Conservation (phyloP, 2,113 vertebrate species). For the Neolamprologus ventralis region DNA sequence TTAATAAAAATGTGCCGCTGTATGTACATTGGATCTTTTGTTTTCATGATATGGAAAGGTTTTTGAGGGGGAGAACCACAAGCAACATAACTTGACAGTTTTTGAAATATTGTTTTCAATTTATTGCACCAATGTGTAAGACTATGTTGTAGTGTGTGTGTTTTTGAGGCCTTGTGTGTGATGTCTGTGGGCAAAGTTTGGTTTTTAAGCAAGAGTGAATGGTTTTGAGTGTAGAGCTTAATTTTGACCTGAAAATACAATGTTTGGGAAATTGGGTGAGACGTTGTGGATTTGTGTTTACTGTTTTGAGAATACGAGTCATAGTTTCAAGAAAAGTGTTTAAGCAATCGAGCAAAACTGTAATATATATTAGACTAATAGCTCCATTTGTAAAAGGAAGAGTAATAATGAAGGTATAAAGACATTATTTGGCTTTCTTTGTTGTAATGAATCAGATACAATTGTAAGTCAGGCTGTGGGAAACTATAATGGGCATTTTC, state of each 20-base stretch:
- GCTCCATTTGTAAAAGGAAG: neutral
- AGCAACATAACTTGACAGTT: neutral
- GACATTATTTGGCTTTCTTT: neutral
- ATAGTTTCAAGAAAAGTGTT: neutral
- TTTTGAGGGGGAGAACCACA: neutral
- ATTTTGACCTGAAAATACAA: neutral
- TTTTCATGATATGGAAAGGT: neutral
- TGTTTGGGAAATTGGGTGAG: neutral
- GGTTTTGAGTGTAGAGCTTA: neutral
- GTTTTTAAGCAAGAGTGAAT: accelerated
- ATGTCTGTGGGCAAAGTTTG: neutral
- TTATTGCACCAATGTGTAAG: neutral
- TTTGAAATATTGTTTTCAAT: neutral
- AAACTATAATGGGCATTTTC: neutral
- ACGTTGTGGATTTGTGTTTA: neutral
- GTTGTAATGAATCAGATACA: neutral
- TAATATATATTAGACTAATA: neutral
- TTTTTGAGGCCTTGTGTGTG: neutral
- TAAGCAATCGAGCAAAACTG: neutral
- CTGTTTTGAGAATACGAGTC: neutral
- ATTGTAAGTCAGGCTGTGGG: neutral
- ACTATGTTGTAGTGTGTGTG: neutral
- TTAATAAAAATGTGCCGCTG: neutral
- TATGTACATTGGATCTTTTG: neutral
- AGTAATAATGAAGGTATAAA: neutral